Conservation (phyloP, 2,888 invertebrate genomes). For the Lasioglossum malachurum region DNA sequence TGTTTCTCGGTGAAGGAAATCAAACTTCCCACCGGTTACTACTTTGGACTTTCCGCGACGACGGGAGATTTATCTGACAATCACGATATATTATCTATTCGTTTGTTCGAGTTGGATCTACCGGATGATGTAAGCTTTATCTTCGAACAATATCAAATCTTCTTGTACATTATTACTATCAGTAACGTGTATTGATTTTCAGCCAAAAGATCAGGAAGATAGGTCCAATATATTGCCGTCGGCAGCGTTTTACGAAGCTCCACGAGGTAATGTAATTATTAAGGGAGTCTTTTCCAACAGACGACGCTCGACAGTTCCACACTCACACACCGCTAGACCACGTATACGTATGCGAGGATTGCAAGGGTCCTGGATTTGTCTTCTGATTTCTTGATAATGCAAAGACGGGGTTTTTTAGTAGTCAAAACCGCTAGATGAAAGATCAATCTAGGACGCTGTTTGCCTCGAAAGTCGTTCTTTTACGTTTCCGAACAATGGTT, state of each 20-base stretch:
- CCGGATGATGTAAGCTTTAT: slow-evolving; percentile 87
- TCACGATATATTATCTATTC: slow-evolving; percentile 96
- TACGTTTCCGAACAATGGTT: too few relatives aligned
- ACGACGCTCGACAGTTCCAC: too few relatives aligned
- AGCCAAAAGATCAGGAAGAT: slow-evolving; percentile 89
- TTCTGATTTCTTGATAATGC: too few relatives aligned
- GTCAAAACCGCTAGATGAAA: too few relatives aligned
- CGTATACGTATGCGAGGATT: too few relatives aligned
- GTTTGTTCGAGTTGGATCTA: slow-evolving; percentile 96
- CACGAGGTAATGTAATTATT: slow-evolving; percentile 87
- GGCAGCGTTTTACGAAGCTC: slow-evolving; percentile 95
- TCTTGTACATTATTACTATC: background rate
- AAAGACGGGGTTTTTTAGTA: too few relatives aligned
- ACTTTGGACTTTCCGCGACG: slow-evolving; percentile 96
- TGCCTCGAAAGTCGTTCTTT: too few relatives aligned
- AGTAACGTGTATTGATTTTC: slow-evolving; percentile 50
- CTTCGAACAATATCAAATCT: background rate
- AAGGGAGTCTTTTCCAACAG: too few relatives aligned
- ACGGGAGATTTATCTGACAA: slow-evolving; percentile 99
- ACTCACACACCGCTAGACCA: too few relatives aligned
- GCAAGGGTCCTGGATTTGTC: too few relatives aligned
- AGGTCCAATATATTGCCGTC: slow-evolving; percentile 94
- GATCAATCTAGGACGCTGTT: too few relatives aligned
- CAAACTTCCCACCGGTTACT: slow-evolving; percentile 97
- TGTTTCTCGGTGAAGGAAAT: slow-evolving; percentile 96